A percentile compares a stretch with the other conserved stretches of the same genome.
phyloP scores from a whole-genome alignment of 2,888 invertebrate genomes.

The Eristalis tenax region DNA sequence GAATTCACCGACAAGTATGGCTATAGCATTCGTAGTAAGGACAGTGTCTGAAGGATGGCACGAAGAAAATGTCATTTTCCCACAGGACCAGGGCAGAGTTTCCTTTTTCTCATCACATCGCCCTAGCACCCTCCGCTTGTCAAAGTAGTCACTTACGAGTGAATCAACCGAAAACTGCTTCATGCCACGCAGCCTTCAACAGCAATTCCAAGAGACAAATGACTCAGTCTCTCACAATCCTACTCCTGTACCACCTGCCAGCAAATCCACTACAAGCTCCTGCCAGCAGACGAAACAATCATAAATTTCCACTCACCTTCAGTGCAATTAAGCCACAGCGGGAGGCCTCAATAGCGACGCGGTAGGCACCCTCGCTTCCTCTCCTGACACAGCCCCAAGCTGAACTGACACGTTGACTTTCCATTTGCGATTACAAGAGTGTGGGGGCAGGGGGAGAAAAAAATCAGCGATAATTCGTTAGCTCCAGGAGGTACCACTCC shows the following conservation, averaged over 20 bases:
- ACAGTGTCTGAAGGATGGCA: too few relatives aligned
- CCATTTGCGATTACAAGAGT: conserved; percentile 30
- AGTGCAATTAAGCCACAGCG: conserved; percentile 59
- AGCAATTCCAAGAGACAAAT: background rate
- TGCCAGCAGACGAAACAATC: conserved; percentile 39
- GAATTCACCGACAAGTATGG: too few relatives aligned
- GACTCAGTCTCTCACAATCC: background rate
- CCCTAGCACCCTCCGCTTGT: too few relatives aligned
- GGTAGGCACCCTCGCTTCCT: background rate
- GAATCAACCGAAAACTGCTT: background rate
- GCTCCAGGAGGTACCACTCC: conserved; percentile 57
- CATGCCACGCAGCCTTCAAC: background rate
- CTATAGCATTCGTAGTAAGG: too few relatives aligned
- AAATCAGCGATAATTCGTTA: conserved; percentile 60
- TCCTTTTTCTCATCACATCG: too few relatives aligned
- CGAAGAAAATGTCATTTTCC: too few relatives aligned
- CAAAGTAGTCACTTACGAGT: too few relatives aligned
- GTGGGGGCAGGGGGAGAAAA: background rate
- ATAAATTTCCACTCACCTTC: conserved; percentile 60
- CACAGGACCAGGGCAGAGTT: too few relatives aligned
- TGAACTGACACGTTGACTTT: conserved; percentile 51
- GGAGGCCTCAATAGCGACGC: background rate
- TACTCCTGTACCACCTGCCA: background rate
- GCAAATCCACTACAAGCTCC: conserved; percentile 9
- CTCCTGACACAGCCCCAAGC: background rate